Evolutionary conservation across 2,113 vertebrate species (phyloP).

Genomic region (Platanista minor): DNA sequence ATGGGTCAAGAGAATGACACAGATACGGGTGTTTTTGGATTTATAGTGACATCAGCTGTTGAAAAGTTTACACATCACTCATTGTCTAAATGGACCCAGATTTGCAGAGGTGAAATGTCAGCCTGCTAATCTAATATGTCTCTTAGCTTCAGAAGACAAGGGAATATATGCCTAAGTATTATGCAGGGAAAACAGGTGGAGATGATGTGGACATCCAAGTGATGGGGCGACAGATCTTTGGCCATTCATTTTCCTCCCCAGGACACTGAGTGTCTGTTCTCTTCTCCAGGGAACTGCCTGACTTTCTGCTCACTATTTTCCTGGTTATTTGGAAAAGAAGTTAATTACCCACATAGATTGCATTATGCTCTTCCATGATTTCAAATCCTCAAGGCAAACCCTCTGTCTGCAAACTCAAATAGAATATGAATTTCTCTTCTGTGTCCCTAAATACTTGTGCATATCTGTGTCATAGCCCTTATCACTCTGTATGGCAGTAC

Average conservation of each 20-base stretch:
- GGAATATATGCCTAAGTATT: background rate
- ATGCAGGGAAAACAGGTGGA: background rate
- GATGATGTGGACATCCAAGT: background rate
- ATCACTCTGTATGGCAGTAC: background rate
- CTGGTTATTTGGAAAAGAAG: background rate
- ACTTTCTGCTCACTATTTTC: background rate
- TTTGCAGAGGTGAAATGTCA: slow-evolving; percentile 11
- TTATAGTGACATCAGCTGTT: background rate
- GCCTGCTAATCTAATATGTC: background rate
- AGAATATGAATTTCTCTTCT: background rate
- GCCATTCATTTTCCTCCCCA: background rate
- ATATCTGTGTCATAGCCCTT: background rate
- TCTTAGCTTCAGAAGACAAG: background rate
- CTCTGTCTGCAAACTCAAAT: background rate
- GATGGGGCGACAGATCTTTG: background rate
- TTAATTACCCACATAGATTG: background rate
- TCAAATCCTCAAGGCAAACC: background rate
- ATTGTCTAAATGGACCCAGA: background rate
- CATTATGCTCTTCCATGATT: background rate
- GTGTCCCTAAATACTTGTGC: background rate
- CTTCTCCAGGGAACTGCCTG: background rate
- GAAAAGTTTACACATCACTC: background rate
- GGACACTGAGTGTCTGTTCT: background rate
- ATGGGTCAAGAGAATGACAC: background rate
- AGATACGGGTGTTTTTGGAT: background rate